Conservation (phyloP, 2,888 invertebrate species). For the Thera obeliscata region DNA sequence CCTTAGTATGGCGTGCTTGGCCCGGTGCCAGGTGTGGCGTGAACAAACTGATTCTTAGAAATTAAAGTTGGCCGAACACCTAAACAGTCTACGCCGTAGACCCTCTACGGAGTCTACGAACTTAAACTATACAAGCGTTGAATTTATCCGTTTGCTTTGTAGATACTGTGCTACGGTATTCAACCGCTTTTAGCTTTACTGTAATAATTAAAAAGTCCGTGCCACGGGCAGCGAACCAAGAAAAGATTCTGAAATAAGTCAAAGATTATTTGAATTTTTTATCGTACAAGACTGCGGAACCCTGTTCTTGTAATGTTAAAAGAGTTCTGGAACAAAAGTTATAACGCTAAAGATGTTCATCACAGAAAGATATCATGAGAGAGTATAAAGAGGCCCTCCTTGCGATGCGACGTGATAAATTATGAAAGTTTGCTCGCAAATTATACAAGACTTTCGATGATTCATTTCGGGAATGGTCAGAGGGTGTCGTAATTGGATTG, state of each 20-base stretch:
- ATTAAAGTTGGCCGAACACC: slow-evolving; percentile 19
- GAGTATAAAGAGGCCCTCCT: slow-evolving; percentile 37
- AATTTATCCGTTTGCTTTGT: slow-evolving; percentile 1
- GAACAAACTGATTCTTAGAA: slow-evolving; percentile 19
- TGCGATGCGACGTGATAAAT: slow-evolving; percentile 40
- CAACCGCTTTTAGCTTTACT: slow-evolving; percentile 2
- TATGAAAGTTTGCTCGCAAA: slow-evolving; percentile 42
- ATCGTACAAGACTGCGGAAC: slow-evolving; percentile 15
- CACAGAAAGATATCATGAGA: slow-evolving; percentile 39
- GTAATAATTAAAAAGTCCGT: slow-evolving; percentile 1
- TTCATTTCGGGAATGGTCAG: slow-evolving; percentile 33
- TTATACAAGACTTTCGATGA: slow-evolving; percentile 40
- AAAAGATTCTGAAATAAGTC: slow-evolving; percentile 5
- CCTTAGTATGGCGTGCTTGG: slow-evolving; percentile 27
- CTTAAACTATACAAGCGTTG: slow-evolving; percentile 3
- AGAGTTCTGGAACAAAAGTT: slow-evolving; percentile 32
- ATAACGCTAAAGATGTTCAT: slow-evolving; percentile 34
- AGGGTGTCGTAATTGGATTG: slow-evolving; percentile 26
- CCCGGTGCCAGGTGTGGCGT: slow-evolving; percentile 28
- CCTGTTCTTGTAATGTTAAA: slow-evolving; percentile 20
- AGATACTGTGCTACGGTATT: slow-evolving; percentile 1
- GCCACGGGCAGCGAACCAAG: not conserved
- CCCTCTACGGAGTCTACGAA: slow-evolving; percentile 5
- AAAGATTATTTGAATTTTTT: slow-evolving; percentile 8
- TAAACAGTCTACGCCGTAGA: slow-evolving; percentile 12